Evolutionary conservation across 2,888 invertebrate genomes (phyloP).

Genomic region (Lochmaea crataegi): DNA sequence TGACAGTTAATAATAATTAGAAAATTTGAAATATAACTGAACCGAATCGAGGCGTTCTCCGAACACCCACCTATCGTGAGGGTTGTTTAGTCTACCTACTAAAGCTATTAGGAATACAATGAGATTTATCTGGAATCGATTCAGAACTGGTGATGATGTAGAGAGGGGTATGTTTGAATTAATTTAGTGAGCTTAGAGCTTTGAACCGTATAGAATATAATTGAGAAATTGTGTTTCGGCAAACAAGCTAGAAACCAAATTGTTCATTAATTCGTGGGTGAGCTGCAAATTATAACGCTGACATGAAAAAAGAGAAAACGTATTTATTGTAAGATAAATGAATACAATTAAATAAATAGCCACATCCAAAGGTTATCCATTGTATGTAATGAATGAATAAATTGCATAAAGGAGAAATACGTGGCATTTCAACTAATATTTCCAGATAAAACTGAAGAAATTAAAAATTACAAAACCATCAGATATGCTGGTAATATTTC

Average conservation of each 20-base stretch:
- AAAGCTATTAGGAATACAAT: not conserved
- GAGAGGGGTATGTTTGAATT: not conserved
- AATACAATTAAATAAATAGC: no score
- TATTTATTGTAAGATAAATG: no score
- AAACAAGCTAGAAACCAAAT: not conserved
- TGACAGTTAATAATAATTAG: no score
- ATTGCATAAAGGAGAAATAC: no score
- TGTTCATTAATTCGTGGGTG: not conserved
- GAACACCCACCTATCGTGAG: not conserved
- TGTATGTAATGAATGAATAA: no score
- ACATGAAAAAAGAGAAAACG: no score
- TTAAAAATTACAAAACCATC: no score
- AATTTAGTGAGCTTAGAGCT: not conserved
- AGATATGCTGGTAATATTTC: no score
- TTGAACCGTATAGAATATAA: not conserved
- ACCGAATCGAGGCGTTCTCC: not conserved
- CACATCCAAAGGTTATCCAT: no score
- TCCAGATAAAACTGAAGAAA: no score
- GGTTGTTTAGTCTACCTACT: not conserved
- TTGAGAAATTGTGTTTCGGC: not conserved
- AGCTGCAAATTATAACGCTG: not conserved
- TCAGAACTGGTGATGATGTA: not conserved
- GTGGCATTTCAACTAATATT: no score
- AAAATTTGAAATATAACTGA: not conserved
- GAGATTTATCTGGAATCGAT: not conserved